Evolutionary conservation across 2,797 vertebrate species (phyloP).

Genomic region (Hoplostethus mediterraneus): DNA sequence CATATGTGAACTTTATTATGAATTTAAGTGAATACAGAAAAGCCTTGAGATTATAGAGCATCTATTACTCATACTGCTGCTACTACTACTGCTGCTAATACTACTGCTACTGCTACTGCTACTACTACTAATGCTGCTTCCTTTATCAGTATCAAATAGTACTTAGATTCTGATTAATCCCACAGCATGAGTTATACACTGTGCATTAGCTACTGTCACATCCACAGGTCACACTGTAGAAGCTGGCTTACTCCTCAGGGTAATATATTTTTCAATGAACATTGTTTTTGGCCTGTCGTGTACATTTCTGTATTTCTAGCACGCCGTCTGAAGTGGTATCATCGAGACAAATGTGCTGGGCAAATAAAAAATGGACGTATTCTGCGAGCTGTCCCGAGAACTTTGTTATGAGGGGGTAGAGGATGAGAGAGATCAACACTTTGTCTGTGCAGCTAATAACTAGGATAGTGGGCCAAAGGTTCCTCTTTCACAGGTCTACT

Average conservation of each 20-base stretch:
- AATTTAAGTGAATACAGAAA: conserved; percentile 46
- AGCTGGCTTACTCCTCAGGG: neutral
- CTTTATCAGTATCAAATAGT: conserved; percentile 31
- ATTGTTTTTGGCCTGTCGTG: conserved; percentile 69
- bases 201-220: neutral
- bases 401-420: conserved; percentile 12
- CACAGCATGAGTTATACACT: conserved; percentile 9
- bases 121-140: conserved; percentile 45
- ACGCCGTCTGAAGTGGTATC: conserved; percentile 27
- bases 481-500: neutral
- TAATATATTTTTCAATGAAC: conserved; percentile 50
- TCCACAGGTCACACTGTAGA: conserved; percentile 4
- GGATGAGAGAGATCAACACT: no score
- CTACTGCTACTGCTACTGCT: conserved; percentile 29
- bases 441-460: neutral
- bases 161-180: conserved; percentile 13
- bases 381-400: neutral
- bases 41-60: conserved; percentile 60
- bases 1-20: conserved; percentile 40
- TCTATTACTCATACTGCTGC: conserved; percentile 15
- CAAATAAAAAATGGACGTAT: conserved; percentile 56
- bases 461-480: conserved; percentile 5
- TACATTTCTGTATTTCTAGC: conserved; percentile 69
- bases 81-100: conserved; percentile 39
- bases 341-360: conserved; percentile 39